These are phyloP conservation scores for Rhingia rostrata DNA, from an alignment of 2,888 invertebrate species.

Conservation along the genomic window DNA sequence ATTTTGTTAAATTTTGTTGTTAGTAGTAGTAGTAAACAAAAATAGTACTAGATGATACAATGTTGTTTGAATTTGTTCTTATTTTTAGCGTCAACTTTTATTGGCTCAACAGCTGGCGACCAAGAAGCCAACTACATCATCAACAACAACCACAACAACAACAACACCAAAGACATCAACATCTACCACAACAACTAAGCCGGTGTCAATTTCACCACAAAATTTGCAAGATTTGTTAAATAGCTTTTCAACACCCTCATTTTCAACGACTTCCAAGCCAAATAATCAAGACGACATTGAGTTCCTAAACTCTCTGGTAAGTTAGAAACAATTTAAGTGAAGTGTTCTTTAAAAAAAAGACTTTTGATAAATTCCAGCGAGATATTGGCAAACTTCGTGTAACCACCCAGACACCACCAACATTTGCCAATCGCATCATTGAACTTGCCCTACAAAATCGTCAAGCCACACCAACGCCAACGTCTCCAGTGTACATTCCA, in stretches of 20 bases:
- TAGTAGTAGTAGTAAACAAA: too few relatives aligned
- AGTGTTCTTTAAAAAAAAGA: too few relatives aligned
- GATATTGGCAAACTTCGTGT: slow-evolving; percentile 75
- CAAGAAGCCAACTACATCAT: slow-evolving; percentile 69
- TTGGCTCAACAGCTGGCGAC: slow-evolving; percentile 58
- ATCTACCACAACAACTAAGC: slow-evolving; percentile 77
- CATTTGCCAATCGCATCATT: slow-evolving; percentile 84
- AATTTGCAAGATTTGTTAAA: slow-evolving; percentile 77
- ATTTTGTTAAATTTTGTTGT: not conserved
- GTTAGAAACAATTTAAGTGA: slow-evolving; percentile 40
- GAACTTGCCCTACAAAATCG: slow-evolving; percentile 84
- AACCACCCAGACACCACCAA: slow-evolving; percentile 74
- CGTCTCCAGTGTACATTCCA: slow-evolving; percentile 52
- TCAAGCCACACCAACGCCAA: slow-evolving; percentile 70
- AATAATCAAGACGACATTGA: slow-evolving; percentile 84
- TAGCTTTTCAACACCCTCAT: slow-evolving; percentile 64
- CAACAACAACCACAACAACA: slow-evolving; percentile 77
- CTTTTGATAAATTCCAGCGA: slow-evolving; percentile 70
- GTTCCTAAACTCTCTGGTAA: slow-evolving; percentile 86
- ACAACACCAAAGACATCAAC: slow-evolving; percentile 76
- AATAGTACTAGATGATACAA: too few relatives aligned
- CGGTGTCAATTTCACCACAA: slow-evolving; percentile 77
- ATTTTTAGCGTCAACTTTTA: slow-evolving; percentile 67
- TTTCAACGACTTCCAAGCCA: slow-evolving; percentile 66
- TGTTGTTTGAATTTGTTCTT: not conserved